A percentile compares a stretch with the other conserved stretches of the same genome.
Conservation (phyloP, 2,888 invertebrate genomes). For the Saturnia japonica region DNA sequence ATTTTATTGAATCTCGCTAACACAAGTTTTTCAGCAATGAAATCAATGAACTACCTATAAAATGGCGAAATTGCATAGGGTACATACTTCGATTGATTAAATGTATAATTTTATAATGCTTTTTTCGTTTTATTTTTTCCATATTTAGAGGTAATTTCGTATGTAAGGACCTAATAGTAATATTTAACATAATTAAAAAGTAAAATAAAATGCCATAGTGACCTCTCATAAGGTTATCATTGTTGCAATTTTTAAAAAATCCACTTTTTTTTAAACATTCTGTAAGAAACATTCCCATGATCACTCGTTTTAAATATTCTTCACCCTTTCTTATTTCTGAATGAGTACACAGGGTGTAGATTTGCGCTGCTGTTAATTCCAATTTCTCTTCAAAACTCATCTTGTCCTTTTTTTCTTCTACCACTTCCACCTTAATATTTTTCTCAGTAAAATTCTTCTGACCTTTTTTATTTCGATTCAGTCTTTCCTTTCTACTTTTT, state of each 20-base stretch:
- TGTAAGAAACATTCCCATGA: conserved; percentile 89
- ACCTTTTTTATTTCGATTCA: conserved; percentile 65
- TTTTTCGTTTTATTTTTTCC: too few relatives aligned
- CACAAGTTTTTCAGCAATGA: too few relatives aligned
- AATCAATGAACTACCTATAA: too few relatives aligned
- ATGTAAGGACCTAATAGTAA: background rate
- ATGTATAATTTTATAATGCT: too few relatives aligned
- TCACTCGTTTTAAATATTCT: conserved; percentile 88
- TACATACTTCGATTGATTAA: too few relatives aligned
- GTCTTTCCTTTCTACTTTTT: conserved; percentile 68
- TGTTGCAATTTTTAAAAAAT: conserved; percentile 80
- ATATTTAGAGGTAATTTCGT: too few relatives aligned
- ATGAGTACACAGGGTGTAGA: conserved; percentile 86
- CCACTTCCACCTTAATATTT: conserved; percentile 51
- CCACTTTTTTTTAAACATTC: conserved; percentile 86
- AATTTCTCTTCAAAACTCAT: conserved; percentile 59
- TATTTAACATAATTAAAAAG: background rate
- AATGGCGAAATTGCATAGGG: too few relatives aligned
- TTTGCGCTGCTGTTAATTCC: conserved; percentile 67
- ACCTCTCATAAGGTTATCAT: conserved; percentile 53
- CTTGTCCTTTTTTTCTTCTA: conserved; percentile 51
- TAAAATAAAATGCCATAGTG: background rate
- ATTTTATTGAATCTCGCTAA: too few relatives aligned
- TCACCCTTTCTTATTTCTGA: conserved; percentile 81
- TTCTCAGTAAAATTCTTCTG: conserved; percentile 55